Conservation (phyloP, 2,797 vertebrate genomes). For the Malacoraja senta region DNA sequence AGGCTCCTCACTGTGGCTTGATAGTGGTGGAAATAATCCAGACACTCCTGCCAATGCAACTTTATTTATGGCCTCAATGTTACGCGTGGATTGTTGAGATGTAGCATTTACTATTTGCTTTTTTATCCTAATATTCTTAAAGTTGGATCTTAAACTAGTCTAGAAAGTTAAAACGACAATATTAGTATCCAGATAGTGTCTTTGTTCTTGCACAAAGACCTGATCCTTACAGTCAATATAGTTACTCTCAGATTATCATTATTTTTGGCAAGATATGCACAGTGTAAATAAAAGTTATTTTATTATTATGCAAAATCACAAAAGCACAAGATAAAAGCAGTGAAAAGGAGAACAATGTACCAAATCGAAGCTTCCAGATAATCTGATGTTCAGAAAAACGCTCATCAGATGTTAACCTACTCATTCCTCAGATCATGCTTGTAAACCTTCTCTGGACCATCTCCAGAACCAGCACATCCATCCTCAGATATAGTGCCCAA, state of each 20-base stretch:
- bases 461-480: too few relatives aligned
- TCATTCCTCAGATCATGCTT: too few relatives aligned
- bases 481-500: too few relatives aligned
- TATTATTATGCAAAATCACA: neutral
- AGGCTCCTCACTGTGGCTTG: neutral
- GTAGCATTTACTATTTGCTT: neutral
- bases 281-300: neutral
- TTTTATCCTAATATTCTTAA: neutral
- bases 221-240: neutral
- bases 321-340: neutral
- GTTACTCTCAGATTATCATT: neutral
- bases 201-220: neutral
- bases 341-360: neutral
- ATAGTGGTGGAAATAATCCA: neutral
- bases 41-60: neutral
- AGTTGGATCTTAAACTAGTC: neutral
- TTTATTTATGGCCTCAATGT: neutral
- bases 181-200: neutral
- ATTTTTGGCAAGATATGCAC: neutral
- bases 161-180: neutral
- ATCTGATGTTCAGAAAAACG: neutral
- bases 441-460: too few relatives aligned
- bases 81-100: neutral
- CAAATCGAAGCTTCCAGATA: too few relatives aligned
- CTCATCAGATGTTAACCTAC: too few relatives aligned